phyloP scores from a whole-genome alignment of 1,140 invertebrate genomes.

The Apis florea region DNA sequence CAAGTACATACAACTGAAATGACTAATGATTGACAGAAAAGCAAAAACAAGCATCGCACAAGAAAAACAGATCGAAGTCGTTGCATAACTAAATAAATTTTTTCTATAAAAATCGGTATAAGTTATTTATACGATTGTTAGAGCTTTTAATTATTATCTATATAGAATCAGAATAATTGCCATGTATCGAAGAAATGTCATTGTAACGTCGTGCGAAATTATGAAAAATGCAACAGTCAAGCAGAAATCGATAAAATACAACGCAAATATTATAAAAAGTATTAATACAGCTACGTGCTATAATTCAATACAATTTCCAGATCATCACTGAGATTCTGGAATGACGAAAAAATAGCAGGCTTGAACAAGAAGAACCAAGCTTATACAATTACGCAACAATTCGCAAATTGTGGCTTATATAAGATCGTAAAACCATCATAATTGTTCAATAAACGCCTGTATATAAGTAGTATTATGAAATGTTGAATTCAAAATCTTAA shows the following conservation, averaged over 20 bases:
- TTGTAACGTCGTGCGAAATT: conserved; percentile 1
- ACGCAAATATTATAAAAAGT: conserved; percentile 1
- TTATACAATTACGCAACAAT: conserved; percentile 4
- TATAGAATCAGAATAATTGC: background rate
- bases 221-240: background rate
- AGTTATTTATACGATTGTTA: background rate
- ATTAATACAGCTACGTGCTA: background rate
- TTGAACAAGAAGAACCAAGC: conserved; percentile 1
- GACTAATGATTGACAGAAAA: background rate
- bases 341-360: background rate
- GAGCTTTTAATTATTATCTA: background rate
- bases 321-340: background rate
- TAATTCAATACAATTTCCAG: too few relatives aligned
- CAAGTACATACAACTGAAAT: background rate
- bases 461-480: background rate
- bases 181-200: background rate
- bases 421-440: background rate
- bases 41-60: background rate
- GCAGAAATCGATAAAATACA: background rate
- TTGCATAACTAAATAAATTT: background rate
- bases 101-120: background rate
- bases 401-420: background rate
- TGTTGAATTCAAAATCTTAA: background rate
- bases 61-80: background rate
- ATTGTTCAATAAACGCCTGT: background rate